Evolutionary conservation across 1,140 invertebrate genomes (phyloP), one percentile per base, ranked within the genome.

Genomic region (Bactericera cockerelli): DNA sequence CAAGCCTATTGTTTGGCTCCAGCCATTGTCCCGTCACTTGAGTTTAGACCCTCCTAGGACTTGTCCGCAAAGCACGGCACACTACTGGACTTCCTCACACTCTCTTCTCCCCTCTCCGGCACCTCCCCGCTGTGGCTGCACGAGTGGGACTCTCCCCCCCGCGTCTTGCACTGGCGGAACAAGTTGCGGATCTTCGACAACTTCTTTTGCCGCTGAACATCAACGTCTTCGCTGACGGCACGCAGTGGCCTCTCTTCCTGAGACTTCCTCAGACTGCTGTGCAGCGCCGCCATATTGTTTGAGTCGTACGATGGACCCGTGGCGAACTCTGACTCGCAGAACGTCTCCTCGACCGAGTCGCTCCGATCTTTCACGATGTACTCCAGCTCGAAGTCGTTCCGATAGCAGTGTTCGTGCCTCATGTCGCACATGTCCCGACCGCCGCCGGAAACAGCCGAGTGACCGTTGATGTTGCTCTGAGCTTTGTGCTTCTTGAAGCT

Each of bases 41-140:
- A n/a, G n/a, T n/a, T n/a, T n/a, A n/a, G n/a, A n/a, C n/a, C n/a
- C n/a, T n/a, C n/a, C 28, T 31, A 31, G 28, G 28, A 31, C n/a
- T 49, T 49, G 6, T 49, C n/a, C 19, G 42, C 6, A 16, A 49
- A 49, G n/a, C 42, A 49, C 3, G 42, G 42, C n/a, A 49, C 42
- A 49, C 42, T 49, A 49, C 19, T 49, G n/a, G 42, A 49, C 22
- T 49, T 49, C 19, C 42, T 49, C n/a, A 49, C 42, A 49, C n/a
- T 4, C 42, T 49, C 42, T n/a, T 49, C 4, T 19, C 42, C 42
- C 3, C 19, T 49, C 3, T 16, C n/a, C 4, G 4, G 28, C 4
- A 31, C 28, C 22, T 49, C 42, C 19, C 8, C 6, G 22, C 42
- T 49, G 19, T 49, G 6, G 4, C 3, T 49, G 19, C 42, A 49